phyloP scores from a whole-genome alignment of 2,888 invertebrate genomes.

The Tigriopus californicus region DNA sequence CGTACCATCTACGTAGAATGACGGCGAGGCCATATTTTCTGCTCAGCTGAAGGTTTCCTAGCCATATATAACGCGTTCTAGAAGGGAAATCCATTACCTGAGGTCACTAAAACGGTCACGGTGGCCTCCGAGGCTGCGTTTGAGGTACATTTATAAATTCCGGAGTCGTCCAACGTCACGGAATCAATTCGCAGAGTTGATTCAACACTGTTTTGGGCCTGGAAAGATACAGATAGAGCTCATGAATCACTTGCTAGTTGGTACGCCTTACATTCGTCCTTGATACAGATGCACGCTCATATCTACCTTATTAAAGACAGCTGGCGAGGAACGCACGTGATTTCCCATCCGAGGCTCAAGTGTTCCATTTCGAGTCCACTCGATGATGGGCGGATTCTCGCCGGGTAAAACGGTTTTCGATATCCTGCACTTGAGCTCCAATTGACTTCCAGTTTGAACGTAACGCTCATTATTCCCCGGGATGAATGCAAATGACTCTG shows the following conservation, averaged over 20 bases:
- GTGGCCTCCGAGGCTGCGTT: not conserved
- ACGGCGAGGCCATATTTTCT: too few relatives aligned
- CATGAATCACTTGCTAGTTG: too few relatives aligned
- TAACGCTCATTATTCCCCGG: not conserved
- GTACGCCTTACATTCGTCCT: too few relatives aligned
- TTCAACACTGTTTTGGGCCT: too few relatives aligned
- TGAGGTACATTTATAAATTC: slow-evolving; percentile 7
- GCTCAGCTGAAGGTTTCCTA: too few relatives aligned
- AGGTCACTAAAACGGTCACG: slow-evolving; percentile 3
- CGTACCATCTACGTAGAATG: too few relatives aligned
- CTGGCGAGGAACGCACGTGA: too few relatives aligned
- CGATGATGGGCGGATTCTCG: not conserved
- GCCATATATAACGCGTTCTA: too few relatives aligned
- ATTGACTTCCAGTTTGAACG: slow-evolving; percentile 7
- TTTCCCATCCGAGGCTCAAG: too few relatives aligned
- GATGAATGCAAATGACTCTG: slow-evolving; percentile 5
- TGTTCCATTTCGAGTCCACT: not conserved
- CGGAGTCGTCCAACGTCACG: not conserved
- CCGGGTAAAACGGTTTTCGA: not conserved
- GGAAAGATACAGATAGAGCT: too few relatives aligned
- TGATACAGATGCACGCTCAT: too few relatives aligned
- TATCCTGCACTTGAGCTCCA: slow-evolving; percentile 4
- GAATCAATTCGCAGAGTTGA: not conserved
- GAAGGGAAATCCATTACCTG: not conserved
- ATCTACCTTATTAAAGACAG: too few relatives aligned